Percentiles rank a stretch among this genome's conserved stretches.
phyloP scores from a whole-genome alignment of 1,140 invertebrate genomes.

The Caenorhabditis inopinata region DNA sequence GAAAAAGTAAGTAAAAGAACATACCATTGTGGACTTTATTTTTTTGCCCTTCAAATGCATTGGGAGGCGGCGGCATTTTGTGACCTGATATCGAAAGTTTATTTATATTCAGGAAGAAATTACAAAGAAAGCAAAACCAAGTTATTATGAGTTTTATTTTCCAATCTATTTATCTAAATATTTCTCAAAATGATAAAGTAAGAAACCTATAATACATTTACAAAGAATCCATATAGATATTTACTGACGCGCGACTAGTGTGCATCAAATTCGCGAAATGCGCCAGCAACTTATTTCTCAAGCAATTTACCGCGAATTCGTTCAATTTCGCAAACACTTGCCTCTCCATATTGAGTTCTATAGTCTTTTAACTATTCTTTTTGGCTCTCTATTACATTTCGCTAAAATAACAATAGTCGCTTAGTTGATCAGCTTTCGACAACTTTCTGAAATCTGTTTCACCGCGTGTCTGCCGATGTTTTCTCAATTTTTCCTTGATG shows the following conservation, averaged over 20 bases:
- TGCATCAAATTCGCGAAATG: neutral
- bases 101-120: neutral
- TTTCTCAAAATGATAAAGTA: too few species aligned
- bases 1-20: neutral
- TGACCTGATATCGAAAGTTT: neutral
- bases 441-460: too few species aligned
- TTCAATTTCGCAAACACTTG: neutral
- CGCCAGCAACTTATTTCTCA: neutral
- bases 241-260: neutral
- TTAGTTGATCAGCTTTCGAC: too few species aligned
- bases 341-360: neutral
- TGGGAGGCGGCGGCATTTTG: slow-evolving; percentile 15
- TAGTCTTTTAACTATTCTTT: neutral
- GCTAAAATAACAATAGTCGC: too few species aligned
- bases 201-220: too few species aligned
- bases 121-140: too few species aligned
- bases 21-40: slow-evolving; percentile 36
- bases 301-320: neutral
- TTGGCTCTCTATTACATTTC: too few species aligned
- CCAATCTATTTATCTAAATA: too few species aligned
- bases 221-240: too few species aligned
- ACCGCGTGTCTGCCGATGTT: too few species aligned
- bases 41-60: slow-evolving; percentile 25
- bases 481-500: too few species aligned
- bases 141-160: too few species aligned